Base-by-base conservation (phyloP, 1,140 invertebrate genomes). In the Euwallacea fornicatus region DNA sequence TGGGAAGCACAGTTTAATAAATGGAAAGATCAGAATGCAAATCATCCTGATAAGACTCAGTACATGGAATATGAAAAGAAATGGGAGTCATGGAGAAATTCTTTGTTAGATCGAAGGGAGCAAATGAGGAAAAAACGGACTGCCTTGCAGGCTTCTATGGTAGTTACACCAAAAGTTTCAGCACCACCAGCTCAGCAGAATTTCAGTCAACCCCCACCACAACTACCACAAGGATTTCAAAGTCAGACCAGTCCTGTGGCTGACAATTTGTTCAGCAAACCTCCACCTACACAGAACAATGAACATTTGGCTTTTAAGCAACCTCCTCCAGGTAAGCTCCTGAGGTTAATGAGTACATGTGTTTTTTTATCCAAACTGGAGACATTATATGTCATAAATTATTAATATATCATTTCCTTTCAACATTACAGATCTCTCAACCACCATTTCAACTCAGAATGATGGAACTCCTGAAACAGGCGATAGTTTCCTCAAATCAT, bases 1-100 rank as follows among this genome's bases (percentile, higher is more conserved):
- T 95, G 92, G 92, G 92, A 95, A 81, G 86, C 90, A 72, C 89
- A 93, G 76, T 93, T 94, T 78, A 88, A 91, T 74, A 89, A 90
- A 74, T 95, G 93, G 93, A 92, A 91, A 80, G 85, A 88, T 69
- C 90, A 92, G 77, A 94, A 94, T 83, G 88, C 88, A 16, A 91
- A 92, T 81, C 92, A 95, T 85, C 92, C 92, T 11, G 92, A 94
- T 78, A 92, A 91, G 82, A 87, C 88, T 82, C 91, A 92, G 73
- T 93, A 93, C 78, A 85, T 86, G 47, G 89, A 92, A 72, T 94
- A 93, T 81, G 91, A 93, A 83, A 87, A 89, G 43, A 93, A 92
- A 77, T 94, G 93, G 87, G 90, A 91, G 76, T 86, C 89, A 46
- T 93, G 92, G 84, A 85, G 92, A 11, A 87, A 88, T 61, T 89